phyloP scores from a whole-genome alignment of 2,888 invertebrate species.

The Gisinianus flammeolus region DNA sequence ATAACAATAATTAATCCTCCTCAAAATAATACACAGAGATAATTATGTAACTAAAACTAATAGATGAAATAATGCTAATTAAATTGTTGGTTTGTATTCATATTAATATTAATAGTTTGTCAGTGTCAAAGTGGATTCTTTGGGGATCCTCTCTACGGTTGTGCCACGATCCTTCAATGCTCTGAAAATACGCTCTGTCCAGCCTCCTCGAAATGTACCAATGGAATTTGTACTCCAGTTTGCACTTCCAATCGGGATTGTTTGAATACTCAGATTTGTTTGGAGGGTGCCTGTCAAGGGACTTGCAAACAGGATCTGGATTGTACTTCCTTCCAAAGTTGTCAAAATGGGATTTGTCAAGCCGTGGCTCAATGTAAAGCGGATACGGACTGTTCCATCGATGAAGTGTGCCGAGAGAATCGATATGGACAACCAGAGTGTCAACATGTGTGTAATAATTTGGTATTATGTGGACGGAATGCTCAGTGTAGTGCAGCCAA shows the following conservation, averaged over 20 bases:
- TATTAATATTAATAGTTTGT: too few relatives aligned
- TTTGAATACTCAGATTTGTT: constrained; percentile 82
- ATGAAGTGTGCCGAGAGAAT: constrained; percentile 75
- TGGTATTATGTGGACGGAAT: constrained; percentile 74
- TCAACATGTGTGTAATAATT: constrained; percentile 74
- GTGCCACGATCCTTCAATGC: constrained; percentile 82
- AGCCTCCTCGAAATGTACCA: constrained; percentile 80
- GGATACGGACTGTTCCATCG: constrained; percentile 74
- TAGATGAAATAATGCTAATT: too few relatives aligned
- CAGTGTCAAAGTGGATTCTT: constrained; percentile 62
- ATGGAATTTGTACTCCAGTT: constrained; percentile 78
- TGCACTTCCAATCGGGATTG: constrained; percentile 78
- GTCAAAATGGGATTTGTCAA: constrained; percentile 81
- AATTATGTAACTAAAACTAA: too few relatives aligned
- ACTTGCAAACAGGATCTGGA: constrained; percentile 79
- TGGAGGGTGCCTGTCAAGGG: constrained; percentile 82
- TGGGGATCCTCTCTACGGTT: constrained; percentile 84
- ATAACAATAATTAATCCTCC: too few relatives aligned
- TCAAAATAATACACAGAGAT: too few relatives aligned
- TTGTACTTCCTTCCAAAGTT: constrained; percentile 85
- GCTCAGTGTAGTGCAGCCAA: constrained; percentile 76
- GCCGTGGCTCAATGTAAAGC: constrained; percentile 78
- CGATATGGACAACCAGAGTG: constrained; percentile 77
- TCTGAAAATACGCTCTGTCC: constrained; percentile 80
- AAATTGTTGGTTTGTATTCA: too few relatives aligned